These are phyloP conservation scores for Colossoma macropomum DNA, from an alignment of 2,113 vertebrate genomes.

Conservation along the genomic window DNA sequence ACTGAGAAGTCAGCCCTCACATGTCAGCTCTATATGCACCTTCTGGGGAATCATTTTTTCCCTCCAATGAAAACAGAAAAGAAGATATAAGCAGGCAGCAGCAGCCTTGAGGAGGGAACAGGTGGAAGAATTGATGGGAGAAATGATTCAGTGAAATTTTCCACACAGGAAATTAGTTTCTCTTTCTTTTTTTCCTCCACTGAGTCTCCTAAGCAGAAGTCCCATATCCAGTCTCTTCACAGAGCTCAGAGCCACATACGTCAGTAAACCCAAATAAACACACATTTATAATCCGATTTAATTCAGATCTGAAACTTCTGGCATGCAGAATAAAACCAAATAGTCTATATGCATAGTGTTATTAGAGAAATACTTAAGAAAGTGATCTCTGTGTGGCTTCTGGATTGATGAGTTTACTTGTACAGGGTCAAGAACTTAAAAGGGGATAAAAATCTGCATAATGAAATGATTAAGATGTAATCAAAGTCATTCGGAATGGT, in stretches of 20 bases:
- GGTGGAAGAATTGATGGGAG: background rate
- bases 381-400: too few species aligned
- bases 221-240: background rate
- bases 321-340: too few species aligned
- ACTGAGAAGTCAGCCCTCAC: too few species aligned
- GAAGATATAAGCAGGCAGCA: background rate
- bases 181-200: background rate
- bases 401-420: too few species aligned
- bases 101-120: background rate
- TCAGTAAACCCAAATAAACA: background rate
- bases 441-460: too few species aligned
- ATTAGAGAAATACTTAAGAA: too few species aligned
- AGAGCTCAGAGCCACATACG: background rate
- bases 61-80: background rate
- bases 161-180: conserved; percentile 16
- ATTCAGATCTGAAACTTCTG: background rate
- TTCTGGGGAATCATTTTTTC: background rate
- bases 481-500: too few species aligned
- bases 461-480: too few species aligned
- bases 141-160: background rate
- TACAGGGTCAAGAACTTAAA: too few species aligned
- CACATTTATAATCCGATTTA: background rate
- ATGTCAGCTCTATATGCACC: background rate
- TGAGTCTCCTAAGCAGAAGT: background rate
- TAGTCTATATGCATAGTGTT: too few species aligned